Conservation (phyloP, 2,797 vertebrate genomes). For the Limnodromus scolopaceus region DNA sequence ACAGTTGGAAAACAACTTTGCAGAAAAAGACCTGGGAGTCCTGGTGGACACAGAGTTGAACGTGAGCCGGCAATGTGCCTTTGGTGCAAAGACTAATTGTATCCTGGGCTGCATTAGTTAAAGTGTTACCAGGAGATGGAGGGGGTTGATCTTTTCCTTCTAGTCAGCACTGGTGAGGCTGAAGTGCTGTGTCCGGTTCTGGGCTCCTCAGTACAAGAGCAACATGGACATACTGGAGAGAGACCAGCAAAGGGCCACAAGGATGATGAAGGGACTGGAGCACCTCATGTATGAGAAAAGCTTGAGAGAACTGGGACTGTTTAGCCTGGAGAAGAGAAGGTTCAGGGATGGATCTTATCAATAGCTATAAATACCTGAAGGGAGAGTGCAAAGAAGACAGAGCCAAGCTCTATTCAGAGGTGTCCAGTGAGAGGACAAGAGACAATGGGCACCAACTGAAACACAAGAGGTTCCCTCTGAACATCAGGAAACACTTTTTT, state of each 20-base stretch:
- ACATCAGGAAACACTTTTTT: neutral
- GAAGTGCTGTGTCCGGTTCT: neutral
- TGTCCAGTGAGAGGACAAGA: neutral
- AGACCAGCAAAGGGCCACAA: neutral
- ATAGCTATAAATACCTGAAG: neutral
- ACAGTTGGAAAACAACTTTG: neutral
- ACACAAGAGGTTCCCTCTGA: neutral
- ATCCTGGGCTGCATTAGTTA: neutral
- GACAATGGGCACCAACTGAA: neutral
- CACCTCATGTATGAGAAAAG: neutral
- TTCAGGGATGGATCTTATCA: neutral
- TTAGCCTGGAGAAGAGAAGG: neutral
- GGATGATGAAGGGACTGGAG: neutral
- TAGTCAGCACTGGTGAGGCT: neutral
- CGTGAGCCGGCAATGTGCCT: neutral
- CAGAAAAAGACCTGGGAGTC: neutral
- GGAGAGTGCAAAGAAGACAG: neutral
- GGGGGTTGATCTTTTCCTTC: neutral
- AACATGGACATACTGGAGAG: neutral
- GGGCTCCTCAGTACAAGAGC: neutral
- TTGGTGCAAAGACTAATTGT: neutral
- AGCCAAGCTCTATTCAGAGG: neutral
- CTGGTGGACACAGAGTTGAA: neutral
- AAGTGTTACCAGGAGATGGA: neutral
- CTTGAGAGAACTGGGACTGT: neutral